Conservation (phyloP, 2,797 vertebrate genomes). For the Ciconia nigra region DNA sequence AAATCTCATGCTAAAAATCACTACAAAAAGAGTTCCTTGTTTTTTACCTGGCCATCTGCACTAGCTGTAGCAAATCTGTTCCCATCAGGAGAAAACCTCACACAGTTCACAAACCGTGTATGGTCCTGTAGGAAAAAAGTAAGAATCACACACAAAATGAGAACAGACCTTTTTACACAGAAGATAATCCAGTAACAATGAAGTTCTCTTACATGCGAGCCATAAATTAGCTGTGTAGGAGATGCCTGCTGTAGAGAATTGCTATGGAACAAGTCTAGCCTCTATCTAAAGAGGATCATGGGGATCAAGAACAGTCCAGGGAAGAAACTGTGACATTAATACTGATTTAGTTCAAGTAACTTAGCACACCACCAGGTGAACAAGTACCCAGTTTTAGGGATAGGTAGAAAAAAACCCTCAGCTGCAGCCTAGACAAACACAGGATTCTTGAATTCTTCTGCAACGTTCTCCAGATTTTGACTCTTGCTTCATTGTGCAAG, state of each 20-base stretch:
- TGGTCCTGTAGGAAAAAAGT: slow-evolving; percentile 78
- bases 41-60: slow-evolving; percentile 89
- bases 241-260: neutral
- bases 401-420: neutral
- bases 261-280: neutral
- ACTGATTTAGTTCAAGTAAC: neutral
- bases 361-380: neutral
- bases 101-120: slow-evolving; percentile 91
- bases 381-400: neutral
- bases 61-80: slow-evolving; percentile 85
- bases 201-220: neutral
- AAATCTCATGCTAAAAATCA: neutral
- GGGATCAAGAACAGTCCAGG: neutral
- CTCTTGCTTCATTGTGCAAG: rapidly evolving
- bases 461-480: neutral
- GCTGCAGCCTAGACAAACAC: neutral
- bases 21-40: neutral
- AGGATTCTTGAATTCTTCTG: neutral
- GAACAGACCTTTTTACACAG: neutral
- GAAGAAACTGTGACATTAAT: neutral
- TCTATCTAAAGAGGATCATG: neutral
- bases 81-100: slow-evolving; percentile 93
- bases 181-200: neutral
- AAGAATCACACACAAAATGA: neutral
- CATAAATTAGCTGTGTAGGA: neutral